Evolutionary conservation across 2,888 invertebrate species (phyloP), one percentile per base, ranked within the genome.

Genomic region (Trachelus stipa): DNA sequence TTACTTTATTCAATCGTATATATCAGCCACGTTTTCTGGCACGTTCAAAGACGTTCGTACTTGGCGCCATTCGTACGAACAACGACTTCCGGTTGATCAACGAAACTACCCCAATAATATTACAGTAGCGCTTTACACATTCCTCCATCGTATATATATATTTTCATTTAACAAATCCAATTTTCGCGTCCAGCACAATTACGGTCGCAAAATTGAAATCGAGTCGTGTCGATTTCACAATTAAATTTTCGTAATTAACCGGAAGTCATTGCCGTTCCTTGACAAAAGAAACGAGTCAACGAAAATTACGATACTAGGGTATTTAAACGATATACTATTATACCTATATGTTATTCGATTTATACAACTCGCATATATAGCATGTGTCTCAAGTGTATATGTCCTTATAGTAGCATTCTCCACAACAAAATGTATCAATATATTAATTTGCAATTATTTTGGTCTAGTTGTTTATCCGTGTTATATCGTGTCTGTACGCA

Each of bases 381-480:
- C 74, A 74, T 34, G 74, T 74, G 74, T 35, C 37, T 33, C 71
- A 34, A 35, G 30, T 37, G 76, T 79, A 79, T 80, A 56, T 56
- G 56, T 56, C 56, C 56, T 56, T 56, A 56, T 56, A 56, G 56
- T 40, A 40, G 30, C 69, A 77, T 78, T 76, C 40, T 68, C 76
- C 81, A 77, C 76, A 77, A 73, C 80, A 85, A 83, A 87, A 87
- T 86, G 85, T 85, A 87, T 85, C 84, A 85, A 85, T 86, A 86
- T 85, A 86, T 86, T 81, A 83, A 86, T 87, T 87, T 84, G 85
- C 86, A 86, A 85, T 83, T 84, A 84, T 84, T 84, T 87, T 83
- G 84, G 83, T 86, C 84, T 86, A 83, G 83, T 84, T 84, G 82
- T 80, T 79, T 78, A 81, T 79, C 74, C 79, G 73, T 78, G 78